These are phyloP conservation scores for Phrynosoma blainvillii DNA, from an alignment of 2,113 vertebrate species.

Conservation along the genomic window DNA sequence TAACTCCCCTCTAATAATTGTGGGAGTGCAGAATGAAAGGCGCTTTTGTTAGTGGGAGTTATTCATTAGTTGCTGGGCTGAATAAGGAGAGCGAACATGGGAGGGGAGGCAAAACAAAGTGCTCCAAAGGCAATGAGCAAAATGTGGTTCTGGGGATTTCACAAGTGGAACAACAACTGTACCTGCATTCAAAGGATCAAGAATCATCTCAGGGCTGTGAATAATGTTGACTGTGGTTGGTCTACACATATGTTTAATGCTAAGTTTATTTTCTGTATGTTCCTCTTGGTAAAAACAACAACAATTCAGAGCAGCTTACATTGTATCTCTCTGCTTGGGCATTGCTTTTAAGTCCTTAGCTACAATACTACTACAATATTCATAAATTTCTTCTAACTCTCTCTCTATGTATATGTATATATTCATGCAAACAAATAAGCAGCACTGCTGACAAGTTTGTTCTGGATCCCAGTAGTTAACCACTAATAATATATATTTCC, in stretches of 20 bases:
- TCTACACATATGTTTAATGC: not conserved
- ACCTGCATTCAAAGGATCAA: slow-evolving; percentile 55
- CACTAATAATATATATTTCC: too few species aligned
- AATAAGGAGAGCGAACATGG: slow-evolving; percentile 74
- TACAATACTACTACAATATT: not conserved
- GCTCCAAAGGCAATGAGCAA: slow-evolving; percentile 73
- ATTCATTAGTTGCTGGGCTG: slow-evolving; percentile 79
- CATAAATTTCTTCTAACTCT: too few species aligned
- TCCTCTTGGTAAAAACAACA: not conserved
- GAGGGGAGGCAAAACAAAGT: slow-evolving; percentile 69
- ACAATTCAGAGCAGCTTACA: not conserved
- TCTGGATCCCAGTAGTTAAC: too few species aligned
- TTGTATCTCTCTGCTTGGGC: not conserved
- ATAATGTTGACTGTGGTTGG: slow-evolving; percentile 11
- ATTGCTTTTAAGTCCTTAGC: not conserved
- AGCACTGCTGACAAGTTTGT: too few species aligned
- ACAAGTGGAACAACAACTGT: slow-evolving; percentile 73
- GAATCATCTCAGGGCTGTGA: slow-evolving; percentile 51
- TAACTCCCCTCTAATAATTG: slow-evolving; percentile 82
- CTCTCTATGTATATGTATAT: too few species aligned
- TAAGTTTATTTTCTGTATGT: not conserved
- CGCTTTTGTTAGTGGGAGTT: slow-evolving; percentile 80
- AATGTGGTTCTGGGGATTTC: slow-evolving; percentile 75
- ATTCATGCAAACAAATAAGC: too few species aligned
- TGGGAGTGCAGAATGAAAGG: slow-evolving; percentile 77